Conservation (phyloP, 2,888 invertebrate genomes). For the Phyllotreta cruciferae region DNA sequence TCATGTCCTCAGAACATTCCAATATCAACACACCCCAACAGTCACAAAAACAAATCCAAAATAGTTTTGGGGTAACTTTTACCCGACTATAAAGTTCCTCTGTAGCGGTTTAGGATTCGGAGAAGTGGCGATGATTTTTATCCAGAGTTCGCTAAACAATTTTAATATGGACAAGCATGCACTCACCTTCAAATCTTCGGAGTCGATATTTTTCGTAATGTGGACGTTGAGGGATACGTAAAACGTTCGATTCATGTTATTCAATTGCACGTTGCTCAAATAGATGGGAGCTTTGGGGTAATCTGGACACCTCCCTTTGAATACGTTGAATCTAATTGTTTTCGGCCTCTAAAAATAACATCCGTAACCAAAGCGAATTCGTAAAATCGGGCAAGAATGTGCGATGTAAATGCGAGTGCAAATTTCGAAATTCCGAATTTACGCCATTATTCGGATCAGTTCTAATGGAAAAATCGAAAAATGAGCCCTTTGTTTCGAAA, state of each 20-base stretch:
- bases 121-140: not conserved
- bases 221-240: slow-evolving; percentile 40
- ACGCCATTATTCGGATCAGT: no score
- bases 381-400: not conserved
- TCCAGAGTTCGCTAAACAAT: not conserved
- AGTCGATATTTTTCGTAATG: slow-evolving; percentile 29
- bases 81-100: no score
- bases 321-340: slow-evolving; percentile 43
- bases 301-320: slow-evolving; percentile 42
- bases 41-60: no score
- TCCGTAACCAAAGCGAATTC: not conserved
- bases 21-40: no score
- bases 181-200: slow-evolving; percentile 38
- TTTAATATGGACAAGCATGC: not conserved
- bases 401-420: not conserved
- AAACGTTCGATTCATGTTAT: slow-evolving; percentile 39
- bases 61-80: no score
- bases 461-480: not conserved
- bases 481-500: not conserved
- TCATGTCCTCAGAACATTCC: no score
- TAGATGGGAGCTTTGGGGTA: slow-evolving; percentile 37
- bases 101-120: no score
- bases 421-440: no score
- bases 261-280: slow-evolving; percentile 39
- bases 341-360: slow-evolving; percentile 38